phyloP scores from a whole-genome alignment of 2,113 vertebrate species.

The Sarotherodon lohbergeri region DNA sequence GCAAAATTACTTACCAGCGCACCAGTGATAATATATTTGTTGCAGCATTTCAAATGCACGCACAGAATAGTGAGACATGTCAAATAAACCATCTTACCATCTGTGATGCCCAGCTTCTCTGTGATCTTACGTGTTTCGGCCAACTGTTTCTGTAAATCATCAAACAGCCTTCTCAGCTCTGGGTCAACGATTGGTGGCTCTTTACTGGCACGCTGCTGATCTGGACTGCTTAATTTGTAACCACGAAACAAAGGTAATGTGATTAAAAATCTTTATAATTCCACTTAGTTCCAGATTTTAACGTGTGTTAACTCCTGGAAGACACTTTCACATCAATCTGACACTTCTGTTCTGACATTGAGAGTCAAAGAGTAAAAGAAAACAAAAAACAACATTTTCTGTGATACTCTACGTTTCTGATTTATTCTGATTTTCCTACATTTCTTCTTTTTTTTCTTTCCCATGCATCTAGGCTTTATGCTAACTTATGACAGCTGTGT shows the following conservation, averaged over 20 bases:
- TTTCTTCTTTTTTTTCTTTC: not conserved
- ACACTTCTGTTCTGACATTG: too few species aligned
- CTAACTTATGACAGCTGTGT: rapidly evolving
- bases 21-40: not conserved
- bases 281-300: too few species aligned
- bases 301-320: too few species aligned
- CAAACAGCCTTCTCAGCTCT: constrained; percentile 45
- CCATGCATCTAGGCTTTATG: rapidly evolving
- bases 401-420: rapidly evolving
- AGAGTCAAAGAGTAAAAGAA: not conserved
- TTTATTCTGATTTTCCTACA: not conserved
- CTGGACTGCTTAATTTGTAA: too few species aligned
- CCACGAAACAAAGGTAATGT: too few species aligned
- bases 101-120: constrained; percentile 35
- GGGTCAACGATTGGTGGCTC: not conserved
- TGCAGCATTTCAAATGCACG: rapidly evolving
- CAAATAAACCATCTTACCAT: constrained; percentile 15
- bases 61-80: rapidly evolving
- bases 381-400: not conserved
- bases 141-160: not conserved
- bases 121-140: constrained; percentile 3
- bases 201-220: not conserved
- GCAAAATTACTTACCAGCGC: not conserved
- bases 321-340: too few species aligned
- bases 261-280: too few species aligned